Base-by-base conservation (phyloP, 53 echinoderm and acorn worm genomes). In the Temnopleurus reevesii region DNA sequence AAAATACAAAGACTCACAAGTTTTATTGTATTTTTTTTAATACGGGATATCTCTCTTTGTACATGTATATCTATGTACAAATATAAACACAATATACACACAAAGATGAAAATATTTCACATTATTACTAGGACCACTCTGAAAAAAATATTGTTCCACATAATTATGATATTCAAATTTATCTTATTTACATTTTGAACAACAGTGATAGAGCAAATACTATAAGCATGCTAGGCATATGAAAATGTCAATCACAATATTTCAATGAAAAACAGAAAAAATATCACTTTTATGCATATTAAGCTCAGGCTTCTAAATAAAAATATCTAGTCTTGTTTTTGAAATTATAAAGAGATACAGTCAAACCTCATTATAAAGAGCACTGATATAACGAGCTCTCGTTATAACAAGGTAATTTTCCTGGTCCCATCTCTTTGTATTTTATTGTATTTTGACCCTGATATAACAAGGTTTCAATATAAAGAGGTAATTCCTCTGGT, bases 51-150 rank as follows among this genome's bases (percentile, higher is more conserved):
- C 21, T 66, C 66, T 71, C 41, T 71, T 18, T 38, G 36, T 41
- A 71, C n/a, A n/a, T n/a, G 23, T 71, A 71, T 71, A 65, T 65
- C n/a, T 65, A 71, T 71, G 38, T 71, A 71, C 71, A 71, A 71
- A 21, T 71, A 71, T 71, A 71, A 71, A 71, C 71, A 71, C 38
- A 41, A 71, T 71, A 71, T 71, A 71, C 71, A 71, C 56, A 55
- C 55, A 66, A 35, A 38, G 36, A 66, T 41, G 33, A 64, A 66
- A 71, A 71, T 71, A 66, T 35, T 71, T 38, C 71, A 41, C 36
- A 18, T 71, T 41, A 71, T 71, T 71, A 71, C 71, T 71, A 38
- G 29, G 33, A 6, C 19, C 36, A n/a, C 23, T 41, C 41, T n/a
- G 8, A 21, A 71, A 66, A 71, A 71, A 71, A 71, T 71, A 71